These are phyloP conservation scores for Theonella swinhoei DNA, from an alignment of 37 sponge, comb jelly and placozoan species.

Conservation along the genomic window DNA sequence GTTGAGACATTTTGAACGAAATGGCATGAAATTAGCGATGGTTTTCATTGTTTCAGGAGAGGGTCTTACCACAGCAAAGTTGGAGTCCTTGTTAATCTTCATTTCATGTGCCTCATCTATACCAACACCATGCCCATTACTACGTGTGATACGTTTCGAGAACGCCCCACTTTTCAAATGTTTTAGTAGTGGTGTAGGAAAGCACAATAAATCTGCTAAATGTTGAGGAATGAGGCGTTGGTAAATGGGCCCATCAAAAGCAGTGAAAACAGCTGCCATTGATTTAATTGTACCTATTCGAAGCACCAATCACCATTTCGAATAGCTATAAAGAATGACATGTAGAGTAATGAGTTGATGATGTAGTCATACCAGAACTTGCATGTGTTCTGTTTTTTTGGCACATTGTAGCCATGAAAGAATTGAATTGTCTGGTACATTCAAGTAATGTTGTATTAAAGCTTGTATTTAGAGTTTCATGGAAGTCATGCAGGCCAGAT, in stretches of 20 bases:
- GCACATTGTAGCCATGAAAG: neutral
- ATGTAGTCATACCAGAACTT: too few species aligned
- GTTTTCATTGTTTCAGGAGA: neutral
- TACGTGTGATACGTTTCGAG: neutral
- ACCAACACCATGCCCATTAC: neutral
- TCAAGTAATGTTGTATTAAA: neutral
- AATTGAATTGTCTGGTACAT: neutral
- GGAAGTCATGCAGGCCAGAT: neutral
- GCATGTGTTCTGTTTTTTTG: too few species aligned
- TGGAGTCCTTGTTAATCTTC: slow-evolving; percentile 17
- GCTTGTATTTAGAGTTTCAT: neutral
- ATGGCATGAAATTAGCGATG: neutral
- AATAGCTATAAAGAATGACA: neutral
- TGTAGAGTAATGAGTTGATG: neutral
- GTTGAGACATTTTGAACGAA: neutral
- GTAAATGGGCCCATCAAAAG: slow-evolving; percentile 6
- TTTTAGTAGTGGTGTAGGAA: neutral
- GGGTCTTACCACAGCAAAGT: slow-evolving; percentile 4
- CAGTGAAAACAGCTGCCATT: neutral
- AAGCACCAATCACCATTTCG: neutral
- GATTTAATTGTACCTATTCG: neutral
- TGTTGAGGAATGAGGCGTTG: slow-evolving; percentile 4
- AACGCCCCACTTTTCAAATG: neutral
- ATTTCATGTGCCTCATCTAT: slow-evolving; percentile 14
- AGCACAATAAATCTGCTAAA: neutral